These are phyloP conservation scores for Synanthedon vespiformis DNA, from an alignment of 2,888 invertebrate species.

Conservation along the genomic window DNA sequence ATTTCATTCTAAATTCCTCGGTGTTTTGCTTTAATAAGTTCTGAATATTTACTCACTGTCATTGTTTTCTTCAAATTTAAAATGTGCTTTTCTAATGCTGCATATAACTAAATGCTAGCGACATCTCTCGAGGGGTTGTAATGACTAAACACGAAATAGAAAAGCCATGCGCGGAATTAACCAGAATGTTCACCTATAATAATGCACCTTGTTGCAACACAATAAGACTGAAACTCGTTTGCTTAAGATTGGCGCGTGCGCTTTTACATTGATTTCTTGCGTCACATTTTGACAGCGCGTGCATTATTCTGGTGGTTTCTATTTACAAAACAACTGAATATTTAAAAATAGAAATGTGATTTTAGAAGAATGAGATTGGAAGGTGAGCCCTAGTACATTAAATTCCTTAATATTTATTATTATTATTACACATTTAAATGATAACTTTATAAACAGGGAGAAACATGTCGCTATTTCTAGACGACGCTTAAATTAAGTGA, in stretches of 20 bases:
- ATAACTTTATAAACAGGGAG: too few relatives aligned
- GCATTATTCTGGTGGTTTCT: background rate
- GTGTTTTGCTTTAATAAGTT: too few relatives aligned
- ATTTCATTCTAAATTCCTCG: too few relatives aligned
- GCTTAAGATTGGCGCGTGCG: conserved; percentile 40
- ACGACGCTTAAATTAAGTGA: too few relatives aligned
- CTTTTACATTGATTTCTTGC: conserved; percentile 47
- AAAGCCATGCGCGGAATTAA: conserved; percentile 37
- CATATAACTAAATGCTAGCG: conserved; percentile 11
- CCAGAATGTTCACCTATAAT: conserved; percentile 5
- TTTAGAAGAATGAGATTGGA: conserved; percentile 33
- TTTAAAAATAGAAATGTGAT: conserved; percentile 10
- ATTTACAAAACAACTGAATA: background rate
- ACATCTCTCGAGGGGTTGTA: conserved; percentile 21
- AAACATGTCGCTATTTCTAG: too few relatives aligned
- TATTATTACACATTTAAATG: too few relatives aligned
- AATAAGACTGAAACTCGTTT: conserved; percentile 13
- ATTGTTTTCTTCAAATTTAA: too few relatives aligned
- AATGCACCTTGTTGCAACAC: background rate
- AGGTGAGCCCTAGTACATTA: conserved; percentile 22
- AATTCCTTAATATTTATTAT: too few relatives aligned
- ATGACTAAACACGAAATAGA: conserved; percentile 5
- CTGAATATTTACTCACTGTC: too few relatives aligned
- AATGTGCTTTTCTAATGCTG: too few relatives aligned
- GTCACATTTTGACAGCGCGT: conserved; percentile 13